These are phyloP conservation scores for Phainopepla nitens DNA, from an alignment of 2,113 vertebrate genomes.

Conservation along the genomic window DNA sequence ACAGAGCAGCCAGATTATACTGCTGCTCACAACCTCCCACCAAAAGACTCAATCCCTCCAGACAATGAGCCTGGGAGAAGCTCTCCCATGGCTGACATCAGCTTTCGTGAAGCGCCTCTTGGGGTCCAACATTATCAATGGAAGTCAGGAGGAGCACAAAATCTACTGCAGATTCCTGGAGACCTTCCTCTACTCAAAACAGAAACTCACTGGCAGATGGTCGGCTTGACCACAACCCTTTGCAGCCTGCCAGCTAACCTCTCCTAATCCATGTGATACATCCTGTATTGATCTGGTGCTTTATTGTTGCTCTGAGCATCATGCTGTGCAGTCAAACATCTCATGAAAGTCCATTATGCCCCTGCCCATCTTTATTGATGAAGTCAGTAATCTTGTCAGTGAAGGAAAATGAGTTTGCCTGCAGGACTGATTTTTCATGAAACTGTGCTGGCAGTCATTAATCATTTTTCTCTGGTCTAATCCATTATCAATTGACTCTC, in stretches of 20 bases:
- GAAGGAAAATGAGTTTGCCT: conserved; percentile 16
- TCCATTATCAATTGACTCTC: neutral
- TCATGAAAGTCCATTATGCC: neutral
- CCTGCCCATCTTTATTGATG: neutral
- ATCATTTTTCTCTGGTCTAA: neutral
- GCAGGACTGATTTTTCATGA: neutral
- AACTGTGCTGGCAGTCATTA: neutral
- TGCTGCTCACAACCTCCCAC: neutral
- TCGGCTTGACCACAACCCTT: neutral
- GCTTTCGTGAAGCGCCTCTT: neutral
- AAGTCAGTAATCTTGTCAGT: conserved; percentile 6
- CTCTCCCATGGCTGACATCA: neutral
- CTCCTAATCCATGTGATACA: neutral
- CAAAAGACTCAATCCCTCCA: neutral
- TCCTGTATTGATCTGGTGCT: neutral
- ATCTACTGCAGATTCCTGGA: neutral
- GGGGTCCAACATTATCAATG: neutral
- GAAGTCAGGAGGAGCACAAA: neutral
- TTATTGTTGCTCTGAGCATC: neutral
- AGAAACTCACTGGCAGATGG: neutral
- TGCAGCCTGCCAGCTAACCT: neutral
- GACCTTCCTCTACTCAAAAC: neutral
- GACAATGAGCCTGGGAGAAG: neutral
- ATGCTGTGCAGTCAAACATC: neutral
- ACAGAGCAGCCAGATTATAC: neutral